Evolutionary conservation across 2,797 vertebrate genomes (phyloP).

Genomic region (Helarctos malayanus): DNA sequence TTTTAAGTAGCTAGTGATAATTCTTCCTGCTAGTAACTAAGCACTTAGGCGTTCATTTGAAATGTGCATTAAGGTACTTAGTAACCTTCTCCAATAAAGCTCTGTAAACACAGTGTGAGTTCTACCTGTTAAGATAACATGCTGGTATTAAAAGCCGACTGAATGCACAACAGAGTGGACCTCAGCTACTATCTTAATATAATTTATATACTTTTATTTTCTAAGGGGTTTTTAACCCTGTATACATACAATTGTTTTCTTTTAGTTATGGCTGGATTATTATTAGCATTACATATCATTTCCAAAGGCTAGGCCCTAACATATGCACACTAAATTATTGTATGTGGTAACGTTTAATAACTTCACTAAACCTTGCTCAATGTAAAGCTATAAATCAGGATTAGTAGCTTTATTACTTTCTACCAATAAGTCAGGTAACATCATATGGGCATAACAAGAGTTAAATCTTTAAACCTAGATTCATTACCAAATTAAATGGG

Average conservation of each 20-base stretch:
- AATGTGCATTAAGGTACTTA: not conserved
- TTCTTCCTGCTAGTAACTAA: not conserved
- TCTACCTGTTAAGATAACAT: conserved; percentile 45
- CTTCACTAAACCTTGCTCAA: conserved; percentile 61
- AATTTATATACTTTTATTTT: not conserved
- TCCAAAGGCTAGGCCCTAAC: conserved; percentile 57
- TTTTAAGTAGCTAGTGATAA: conserved; percentile 8
- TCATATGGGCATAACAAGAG: not conserved
- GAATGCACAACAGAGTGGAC: conserved; percentile 9
- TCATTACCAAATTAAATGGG: conserved; percentile 67
- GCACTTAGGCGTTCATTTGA: not conserved
- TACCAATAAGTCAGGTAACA: conserved; percentile 32
- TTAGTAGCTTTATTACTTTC: conserved; percentile 39
- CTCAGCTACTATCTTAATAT: conserved; percentile 26
- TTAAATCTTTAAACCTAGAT: conserved; percentile 47
- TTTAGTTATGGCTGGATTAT: conserved; percentile 20
- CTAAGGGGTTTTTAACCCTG: conserved; percentile 31
- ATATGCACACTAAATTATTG: not conserved
- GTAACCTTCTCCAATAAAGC: conserved; percentile 26
- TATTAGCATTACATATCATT: conserved; percentile 6
- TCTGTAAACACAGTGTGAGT: conserved; percentile 52
- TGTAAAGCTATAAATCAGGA: conserved; percentile 15
- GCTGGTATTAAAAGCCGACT: conserved; percentile 4
- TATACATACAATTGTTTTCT: not conserved
- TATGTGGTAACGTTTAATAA: conserved; percentile 15